phyloP scores from a whole-genome alignment of 2,888 invertebrate genomes.

The Drosophila demipolita region DNA sequence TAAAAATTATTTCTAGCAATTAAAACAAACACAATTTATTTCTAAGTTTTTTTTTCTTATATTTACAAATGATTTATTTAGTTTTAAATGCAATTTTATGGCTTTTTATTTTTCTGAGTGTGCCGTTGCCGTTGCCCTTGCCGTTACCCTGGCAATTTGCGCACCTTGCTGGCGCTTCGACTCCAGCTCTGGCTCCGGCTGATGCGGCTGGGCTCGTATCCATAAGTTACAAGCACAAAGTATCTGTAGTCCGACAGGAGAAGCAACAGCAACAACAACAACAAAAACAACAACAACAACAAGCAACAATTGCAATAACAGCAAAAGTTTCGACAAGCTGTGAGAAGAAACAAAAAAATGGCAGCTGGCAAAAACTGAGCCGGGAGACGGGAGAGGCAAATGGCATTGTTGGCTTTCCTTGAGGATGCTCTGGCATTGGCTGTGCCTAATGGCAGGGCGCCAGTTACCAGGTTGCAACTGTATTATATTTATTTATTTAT shows the following conservation, averaged over 20 bases:
- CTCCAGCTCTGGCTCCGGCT: slow-evolving; percentile 20
- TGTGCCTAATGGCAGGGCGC: slow-evolving; percentile 51
- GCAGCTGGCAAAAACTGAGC: slow-evolving; percentile 23
- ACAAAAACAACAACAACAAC: slow-evolving; percentile 25
- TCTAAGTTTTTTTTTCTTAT: background rate
- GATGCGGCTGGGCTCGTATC: slow-evolving; percentile 52
- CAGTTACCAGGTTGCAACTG: slow-evolving; percentile 44
- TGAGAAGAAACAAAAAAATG: slow-evolving; percentile 9
- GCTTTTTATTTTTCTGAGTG: background rate
- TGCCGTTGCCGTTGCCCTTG: background rate
- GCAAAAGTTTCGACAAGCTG: slow-evolving; percentile 58
- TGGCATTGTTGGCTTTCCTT: slow-evolving; percentile 10
- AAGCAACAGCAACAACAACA: slow-evolving; percentile 24
- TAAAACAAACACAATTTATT: background rate
- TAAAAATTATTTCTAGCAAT: background rate
- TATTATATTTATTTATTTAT: slow-evolving; percentile 76
- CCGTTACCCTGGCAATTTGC: slow-evolving; percentile 27
- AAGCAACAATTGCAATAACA: slow-evolving; percentile 72
- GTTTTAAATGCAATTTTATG: background rate
- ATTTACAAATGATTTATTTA: background rate
- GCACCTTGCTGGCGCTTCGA: slow-evolving; percentile 36
- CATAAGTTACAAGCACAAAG: slow-evolving; percentile 74
- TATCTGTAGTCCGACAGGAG: slow-evolving; percentile 53
- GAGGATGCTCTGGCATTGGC: background rate
- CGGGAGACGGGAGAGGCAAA: slow-evolving; percentile 17